Conservation (phyloP, 2,113 vertebrate genomes). For the Psilopogon haemacephalus region DNA sequence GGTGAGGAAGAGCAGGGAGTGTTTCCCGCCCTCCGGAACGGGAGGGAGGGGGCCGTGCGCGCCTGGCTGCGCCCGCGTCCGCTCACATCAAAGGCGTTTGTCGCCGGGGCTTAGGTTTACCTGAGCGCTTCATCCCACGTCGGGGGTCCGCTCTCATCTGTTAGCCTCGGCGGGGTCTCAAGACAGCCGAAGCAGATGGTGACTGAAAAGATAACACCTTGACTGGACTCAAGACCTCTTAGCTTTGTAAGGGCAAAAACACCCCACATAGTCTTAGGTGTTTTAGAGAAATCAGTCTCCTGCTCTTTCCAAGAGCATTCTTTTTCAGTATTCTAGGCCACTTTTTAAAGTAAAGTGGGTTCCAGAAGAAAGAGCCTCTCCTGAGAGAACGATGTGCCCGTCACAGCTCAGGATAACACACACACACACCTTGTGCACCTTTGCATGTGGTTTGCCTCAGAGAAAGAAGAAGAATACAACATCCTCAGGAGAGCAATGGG, state of each 20-base stretch:
- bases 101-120: too few relatives aligned
- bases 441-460: fast-evolving
- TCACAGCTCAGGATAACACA: neutral
- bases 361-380: neutral
- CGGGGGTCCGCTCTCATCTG: fast-evolving
- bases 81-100: neutral
- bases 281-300: neutral
- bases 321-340: neutral
- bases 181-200: neutral
- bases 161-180: neutral
- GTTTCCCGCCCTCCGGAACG: neutral
- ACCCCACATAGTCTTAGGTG: fast-evolving
- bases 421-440: fast-evolving
- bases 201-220: fast-evolving
- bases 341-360: neutral
- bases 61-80: fast-evolving
- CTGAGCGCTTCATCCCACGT: fast-evolving
- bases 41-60: neutral
- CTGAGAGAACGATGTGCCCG: neutral
- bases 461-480: neutral
- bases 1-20: fast-evolving
- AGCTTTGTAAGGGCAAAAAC: neutral
- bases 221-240: neutral
- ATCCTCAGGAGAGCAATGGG: neutral
- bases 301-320: neutral